Evolutionary conservation across 2,888 invertebrate genomes (phyloP), one percentile per base, ranked within the genome.

Genomic region (Chironomus tentans): DNA sequence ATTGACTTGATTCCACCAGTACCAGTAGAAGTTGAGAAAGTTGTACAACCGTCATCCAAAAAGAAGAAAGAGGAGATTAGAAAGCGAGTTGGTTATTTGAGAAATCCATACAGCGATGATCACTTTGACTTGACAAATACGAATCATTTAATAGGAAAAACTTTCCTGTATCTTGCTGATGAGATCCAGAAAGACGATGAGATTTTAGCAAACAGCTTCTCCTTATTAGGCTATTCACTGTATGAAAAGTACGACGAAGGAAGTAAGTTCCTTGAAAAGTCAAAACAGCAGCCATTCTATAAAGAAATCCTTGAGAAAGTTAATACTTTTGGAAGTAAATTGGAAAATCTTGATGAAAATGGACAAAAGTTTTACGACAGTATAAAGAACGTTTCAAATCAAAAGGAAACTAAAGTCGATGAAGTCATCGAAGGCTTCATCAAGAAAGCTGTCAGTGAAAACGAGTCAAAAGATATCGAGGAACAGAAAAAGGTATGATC

Each of bases 81-180:
- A 84, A 87, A 95, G 7, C 87, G 95, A 79, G 90, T 97, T 0
- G 87, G 87, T 77, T 97, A 87, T 82, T 81, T 98, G 56, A 87
- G 92, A 80, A 95, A 95, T 82, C 90, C 91, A 0, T 93, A 87
- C 82, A 91, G 91, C 84, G 97, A 97, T 85, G 92, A 94, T 81
- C 96, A 97, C 83, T 95, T 95, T 85, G 95, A 95, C 83, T 86
- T 97, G 21, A 87, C 83, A 77, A 90, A 93, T 78, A 87, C 90
- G 5, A 82, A 87, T 28, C 87, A 89, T 80, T 84, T 94, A 61
- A 86, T 93, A 70, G 97, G 97, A 0, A 97, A 97, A 85, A 93
- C 95, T 2, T 84, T 97, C 71, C 85, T 86, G 48, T 50, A 38
- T 46, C 28, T 76, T 3, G 76, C 69, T 56, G 69, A 76, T 68